Base-by-base conservation (phyloP, 1,140 invertebrate genomes). In the Bombus impatiens region DNA sequence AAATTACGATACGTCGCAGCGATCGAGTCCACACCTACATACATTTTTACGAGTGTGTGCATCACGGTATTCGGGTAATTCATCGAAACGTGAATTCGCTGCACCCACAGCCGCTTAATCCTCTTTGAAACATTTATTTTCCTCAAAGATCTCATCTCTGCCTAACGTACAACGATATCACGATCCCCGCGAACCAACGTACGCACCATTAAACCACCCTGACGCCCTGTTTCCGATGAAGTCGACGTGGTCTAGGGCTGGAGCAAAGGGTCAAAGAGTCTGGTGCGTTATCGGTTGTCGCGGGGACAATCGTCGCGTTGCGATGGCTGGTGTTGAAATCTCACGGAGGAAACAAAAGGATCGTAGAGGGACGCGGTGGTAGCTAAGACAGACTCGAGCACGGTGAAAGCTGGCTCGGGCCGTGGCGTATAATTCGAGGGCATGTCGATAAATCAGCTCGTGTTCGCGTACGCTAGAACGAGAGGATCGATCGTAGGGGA, bases 391-490 rank as follows among this genome's bases (percentile, higher is more conserved):
- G 42, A 74, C 70, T 68, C 44, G 76, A 22, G 25, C 53, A 44
- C 75, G 88, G 88, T 90, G 88, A 90, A 90, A 90, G 88, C 89
- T 78, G 72, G 62, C 22, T 70, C 72, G 81, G 89, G 81, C 70
- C 28, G 81, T 71, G 65, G 81, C 78, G 82, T 86, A 87, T 89
- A 87, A 90, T 90, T 90, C 88, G 89, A 90, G 89, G 86, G 88
- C 89, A 90, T 75, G 86, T 86, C 89, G 89, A 90, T 90, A 90
- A 90, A 90, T 90, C 89, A 89, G 79, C 78, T 59, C 62, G 71
- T 44, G 78, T 18, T 76, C 53, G 76, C 32, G 22, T 18, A 25
- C 75, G 1, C 25, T 1, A n/a, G 57, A 53, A 78, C 53, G 84
- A 86, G 74, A 59, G 44, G 53, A 28, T n/a, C 47, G 72, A 86